These are phyloP conservation scores for Lepus timidus DNA, from an alignment of 2,113 vertebrate species.

Conservation along the genomic window DNA sequence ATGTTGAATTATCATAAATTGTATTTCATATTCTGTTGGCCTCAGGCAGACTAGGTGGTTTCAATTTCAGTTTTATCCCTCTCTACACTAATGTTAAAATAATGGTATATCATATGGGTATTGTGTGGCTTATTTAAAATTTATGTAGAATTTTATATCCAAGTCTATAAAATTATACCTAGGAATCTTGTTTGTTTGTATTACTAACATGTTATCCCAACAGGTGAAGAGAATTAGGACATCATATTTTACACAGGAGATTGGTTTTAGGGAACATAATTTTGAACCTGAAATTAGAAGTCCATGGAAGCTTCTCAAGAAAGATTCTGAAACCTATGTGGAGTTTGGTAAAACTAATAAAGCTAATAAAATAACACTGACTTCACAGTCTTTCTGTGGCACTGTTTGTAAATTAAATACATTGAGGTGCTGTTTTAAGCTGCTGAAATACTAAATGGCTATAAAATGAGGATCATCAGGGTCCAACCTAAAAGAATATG, in stretches of 20 bases:
- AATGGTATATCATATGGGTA: not conserved
- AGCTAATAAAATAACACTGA: not conserved
- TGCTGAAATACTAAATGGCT: not conserved
- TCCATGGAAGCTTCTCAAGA: not conserved
- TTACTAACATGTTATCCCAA: not conserved
- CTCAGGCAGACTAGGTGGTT: constrained; percentile 44
- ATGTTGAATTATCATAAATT: not conserved
- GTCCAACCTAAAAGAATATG: not conserved
- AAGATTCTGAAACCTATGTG: not conserved
- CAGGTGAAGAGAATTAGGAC: not conserved
- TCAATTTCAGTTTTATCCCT: constrained; percentile 27
- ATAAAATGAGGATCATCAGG: not conserved
- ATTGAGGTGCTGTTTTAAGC: not conserved
- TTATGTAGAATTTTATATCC: constrained; percentile 35
- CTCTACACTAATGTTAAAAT: constrained; percentile 54
- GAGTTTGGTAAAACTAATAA: not conserved
- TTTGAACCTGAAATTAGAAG: not conserved
- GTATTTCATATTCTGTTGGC: not conserved
- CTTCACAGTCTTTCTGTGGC: not conserved
- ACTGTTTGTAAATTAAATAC: not conserved
- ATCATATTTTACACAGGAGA: not conserved
- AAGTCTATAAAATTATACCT: constrained; percentile 2
- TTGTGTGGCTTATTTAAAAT: constrained; percentile 59
- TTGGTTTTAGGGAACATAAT: not conserved
- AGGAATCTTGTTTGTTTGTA: not conserved